Evolutionary conservation across 2,888 invertebrate species (phyloP).

Genomic region (Callyntrura guangdongensis): DNA sequence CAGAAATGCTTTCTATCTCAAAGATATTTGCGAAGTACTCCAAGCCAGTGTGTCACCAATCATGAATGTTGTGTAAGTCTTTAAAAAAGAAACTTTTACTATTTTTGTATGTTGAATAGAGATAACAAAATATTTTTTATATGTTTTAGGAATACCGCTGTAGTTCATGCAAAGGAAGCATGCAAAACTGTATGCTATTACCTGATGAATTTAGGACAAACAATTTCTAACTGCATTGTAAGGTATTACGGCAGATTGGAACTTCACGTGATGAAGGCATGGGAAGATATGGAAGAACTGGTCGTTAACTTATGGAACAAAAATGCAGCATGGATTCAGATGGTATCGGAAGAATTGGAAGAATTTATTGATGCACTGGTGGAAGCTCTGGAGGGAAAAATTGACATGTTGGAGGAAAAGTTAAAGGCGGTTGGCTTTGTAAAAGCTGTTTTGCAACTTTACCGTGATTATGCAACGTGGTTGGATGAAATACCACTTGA

Average conservation of each 20-base stretch:
- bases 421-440: conserved; percentile 82
- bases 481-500: conserved; percentile 85
- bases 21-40: conserved; percentile 80
- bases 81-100: neutral
- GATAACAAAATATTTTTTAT: no score
- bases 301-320: conserved; percentile 76
- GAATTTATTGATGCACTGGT: conserved; percentile 77
- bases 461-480: conserved; percentile 85
- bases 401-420: conserved; percentile 82
- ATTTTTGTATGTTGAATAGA: neutral
- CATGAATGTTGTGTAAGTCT: conserved; percentile 52
- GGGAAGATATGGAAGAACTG: conserved; percentile 79
- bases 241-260: conserved; percentile 81
- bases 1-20: conserved; percentile 84
- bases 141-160: conserved; percentile 26
- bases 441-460: conserved; percentile 80
- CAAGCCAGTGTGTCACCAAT: conserved; percentile 53
- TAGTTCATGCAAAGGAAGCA: neutral
- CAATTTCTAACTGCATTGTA: neutral
- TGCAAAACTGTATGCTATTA: conserved; percentile 60
- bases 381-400: conserved; percentile 81
- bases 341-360: conserved; percentile 69
- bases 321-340: conserved; percentile 64
- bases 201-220: conserved; percentile 46
- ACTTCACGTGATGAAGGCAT: conserved; percentile 75